Conservation (phyloP, 2,113 vertebrate genomes). For the Notiomystis cincta region DNA sequence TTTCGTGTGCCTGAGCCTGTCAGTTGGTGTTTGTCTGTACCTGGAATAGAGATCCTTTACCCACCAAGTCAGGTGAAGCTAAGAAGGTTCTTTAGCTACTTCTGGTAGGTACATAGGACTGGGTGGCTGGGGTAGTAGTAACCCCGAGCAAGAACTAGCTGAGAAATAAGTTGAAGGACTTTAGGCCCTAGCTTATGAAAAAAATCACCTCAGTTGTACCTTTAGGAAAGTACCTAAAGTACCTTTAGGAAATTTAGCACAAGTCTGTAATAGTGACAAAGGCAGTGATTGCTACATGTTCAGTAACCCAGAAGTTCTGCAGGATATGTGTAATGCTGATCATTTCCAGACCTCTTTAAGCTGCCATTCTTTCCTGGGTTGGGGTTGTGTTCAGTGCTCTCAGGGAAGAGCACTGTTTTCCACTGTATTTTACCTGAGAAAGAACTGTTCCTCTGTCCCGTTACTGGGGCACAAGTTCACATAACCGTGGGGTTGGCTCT, state of each 20-base stretch:
- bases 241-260: not conserved
- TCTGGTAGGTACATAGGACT: not conserved
- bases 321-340: not conserved
- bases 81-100: not conserved
- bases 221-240: too few species aligned
- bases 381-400: not conserved
- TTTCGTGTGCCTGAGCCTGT: not conserved
- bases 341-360: not conserved
- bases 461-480: not conserved
- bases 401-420: not conserved
- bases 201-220: not conserved
- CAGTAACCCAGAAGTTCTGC: not conserved
- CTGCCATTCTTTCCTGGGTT: slow-evolving; percentile 48
- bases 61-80: not conserved
- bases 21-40: not conserved
- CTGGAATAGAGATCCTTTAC: not conserved
- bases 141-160: not conserved
- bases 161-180: not conserved
- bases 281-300: slow-evolving; percentile 49
- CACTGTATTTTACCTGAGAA: slow-evolving; percentile 5
- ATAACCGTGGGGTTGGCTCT: not conserved
- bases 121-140: not conserved
- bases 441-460: not conserved
- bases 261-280: not conserved
- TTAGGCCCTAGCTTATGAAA: slow-evolving; percentile 32